These are phyloP conservation scores for Sesamia nonagrioides DNA, from an alignment of 1,140 invertebrate genomes.

Conservation along the genomic window DNA sequence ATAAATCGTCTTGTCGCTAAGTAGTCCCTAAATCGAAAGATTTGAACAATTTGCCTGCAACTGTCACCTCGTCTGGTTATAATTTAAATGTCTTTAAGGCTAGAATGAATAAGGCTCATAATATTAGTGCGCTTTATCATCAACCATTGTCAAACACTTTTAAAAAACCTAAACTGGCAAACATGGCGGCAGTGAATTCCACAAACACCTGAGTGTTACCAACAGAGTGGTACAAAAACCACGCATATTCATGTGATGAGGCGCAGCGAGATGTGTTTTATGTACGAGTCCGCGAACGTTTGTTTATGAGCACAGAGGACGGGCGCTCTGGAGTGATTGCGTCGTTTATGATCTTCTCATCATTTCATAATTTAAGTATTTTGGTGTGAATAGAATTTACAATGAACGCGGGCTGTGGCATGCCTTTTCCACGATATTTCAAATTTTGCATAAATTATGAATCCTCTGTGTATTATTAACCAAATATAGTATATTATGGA, in stretches of 20 bases:
- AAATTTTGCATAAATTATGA: too few relatives aligned
- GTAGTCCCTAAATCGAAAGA: too few relatives aligned
- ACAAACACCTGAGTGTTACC: conserved; percentile 1
- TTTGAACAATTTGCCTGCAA: too few relatives aligned
- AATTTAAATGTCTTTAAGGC: too few relatives aligned
- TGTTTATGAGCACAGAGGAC: conserved; percentile 7
- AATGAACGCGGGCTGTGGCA: background rate
- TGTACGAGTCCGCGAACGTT: background rate
- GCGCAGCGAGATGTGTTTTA: conserved; percentile 25
- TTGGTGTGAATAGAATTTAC: background rate
- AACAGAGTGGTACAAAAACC: background rate
- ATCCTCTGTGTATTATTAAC: too few relatives aligned
- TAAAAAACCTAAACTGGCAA: too few relatives aligned
- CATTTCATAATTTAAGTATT: conserved; percentile 16
- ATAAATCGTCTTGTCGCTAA: too few relatives aligned
- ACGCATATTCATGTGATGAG: conserved; percentile 26
- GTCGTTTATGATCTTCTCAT: conserved; percentile 4
- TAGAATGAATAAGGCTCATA: too few relatives aligned
- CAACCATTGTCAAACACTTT: too few relatives aligned
- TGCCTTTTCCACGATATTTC: background rate
- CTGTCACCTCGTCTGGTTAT: too few relatives aligned
- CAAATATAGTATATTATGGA: too few relatives aligned
- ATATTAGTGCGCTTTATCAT: too few relatives aligned
- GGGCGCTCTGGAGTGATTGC: background rate
- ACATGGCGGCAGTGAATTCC: background rate